Conservation (phyloP, 1,140 invertebrate genomes). For the Hylaeus volcanicus region DNA sequence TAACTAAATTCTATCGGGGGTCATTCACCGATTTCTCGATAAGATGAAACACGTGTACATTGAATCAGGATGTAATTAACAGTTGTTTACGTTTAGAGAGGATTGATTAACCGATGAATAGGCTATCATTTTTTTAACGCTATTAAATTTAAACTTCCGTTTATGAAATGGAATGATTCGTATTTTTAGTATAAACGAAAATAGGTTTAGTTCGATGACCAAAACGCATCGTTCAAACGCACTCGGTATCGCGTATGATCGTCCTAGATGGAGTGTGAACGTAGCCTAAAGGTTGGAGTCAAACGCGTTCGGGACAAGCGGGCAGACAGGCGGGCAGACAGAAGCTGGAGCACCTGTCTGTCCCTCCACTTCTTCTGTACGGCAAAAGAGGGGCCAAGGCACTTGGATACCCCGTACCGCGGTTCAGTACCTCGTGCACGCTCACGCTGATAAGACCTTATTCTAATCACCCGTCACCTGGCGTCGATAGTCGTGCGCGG, state of each 20-base stretch:
- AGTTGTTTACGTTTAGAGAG: conserved; percentile 20
- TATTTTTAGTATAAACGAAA: too few species aligned
- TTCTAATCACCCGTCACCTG: conserved; percentile 66
- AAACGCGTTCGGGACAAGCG: conserved; percentile 27
- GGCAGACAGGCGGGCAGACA: conserved; percentile 57
- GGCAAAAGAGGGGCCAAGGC: conserved; percentile 58
- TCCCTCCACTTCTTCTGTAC: conserved; percentile 64
- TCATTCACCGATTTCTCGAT: neutral
- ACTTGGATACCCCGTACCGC: conserved; percentile 54
- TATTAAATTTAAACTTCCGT: neutral
- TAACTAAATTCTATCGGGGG: neutral
- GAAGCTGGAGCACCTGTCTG: conserved; percentile 72
- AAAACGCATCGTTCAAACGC: conserved; percentile 1
- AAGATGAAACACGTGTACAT: neutral
- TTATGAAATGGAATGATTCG: too few species aligned
- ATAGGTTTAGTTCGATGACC: conserved; percentile 1
- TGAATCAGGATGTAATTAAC: neutral
- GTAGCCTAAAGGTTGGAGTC: conserved; percentile 18
- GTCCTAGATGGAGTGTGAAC: conserved; percentile 24
- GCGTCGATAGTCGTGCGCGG: conserved; percentile 29
- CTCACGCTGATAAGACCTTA: conserved; percentile 74
- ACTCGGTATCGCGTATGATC: neutral
- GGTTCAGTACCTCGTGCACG: conserved; percentile 74
- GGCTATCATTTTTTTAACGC: neutral
- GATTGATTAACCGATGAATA: neutral